Percentiles rank a stretch among this genome's conserved stretches.
Evolutionary conservation across 2,797 vertebrate species (phyloP).

Genomic region (Moxostoma hubbsi): DNA sequence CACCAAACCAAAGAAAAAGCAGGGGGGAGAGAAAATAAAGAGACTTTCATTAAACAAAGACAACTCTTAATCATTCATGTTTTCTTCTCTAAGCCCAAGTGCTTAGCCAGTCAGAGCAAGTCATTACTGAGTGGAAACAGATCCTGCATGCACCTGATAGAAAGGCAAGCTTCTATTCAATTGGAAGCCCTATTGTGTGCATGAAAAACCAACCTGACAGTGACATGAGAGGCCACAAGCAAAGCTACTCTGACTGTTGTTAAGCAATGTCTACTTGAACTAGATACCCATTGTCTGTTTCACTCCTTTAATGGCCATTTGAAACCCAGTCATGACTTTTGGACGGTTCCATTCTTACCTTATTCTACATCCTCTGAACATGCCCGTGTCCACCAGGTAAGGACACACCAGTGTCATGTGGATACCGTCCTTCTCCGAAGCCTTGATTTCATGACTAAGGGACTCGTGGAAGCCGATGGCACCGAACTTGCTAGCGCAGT

Average conservation of each 20-base stretch:
- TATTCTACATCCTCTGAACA: constrained; percentile 98
- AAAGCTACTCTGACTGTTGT: constrained; percentile 43
- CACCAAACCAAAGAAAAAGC: neutral
- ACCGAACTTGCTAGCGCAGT: constrained; percentile 98
- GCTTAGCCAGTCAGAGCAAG: constrained; percentile 52
- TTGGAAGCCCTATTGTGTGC: constrained; percentile 62
- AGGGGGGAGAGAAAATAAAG: neutral
- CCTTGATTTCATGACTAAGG: constrained; percentile 97
- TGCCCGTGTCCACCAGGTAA: constrained; percentile 97
- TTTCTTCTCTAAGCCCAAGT: constrained; percentile 21
- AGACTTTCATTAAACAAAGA: neutral
- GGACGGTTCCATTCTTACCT: constrained; percentile 76
- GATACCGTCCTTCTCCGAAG: constrained; percentile 97
- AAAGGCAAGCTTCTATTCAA: constrained; percentile 60
- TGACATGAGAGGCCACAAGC: constrained; percentile 56
- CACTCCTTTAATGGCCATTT: constrained; percentile 31
- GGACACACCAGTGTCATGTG: constrained; percentile 98
- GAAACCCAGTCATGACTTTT: constrained; percentile 39
- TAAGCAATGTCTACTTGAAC: constrained; percentile 46
- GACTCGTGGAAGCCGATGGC: constrained; percentile 98
- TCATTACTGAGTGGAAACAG: constrained; percentile 41
- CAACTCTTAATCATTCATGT: no score
- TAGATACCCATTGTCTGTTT: constrained; percentile 52
- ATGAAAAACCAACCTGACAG: constrained; percentile 56
- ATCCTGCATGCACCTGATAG: constrained; percentile 69